These are phyloP conservation scores for Alethe castanea DNA, from an alignment of 2,113 vertebrate species.

Conservation along the genomic window DNA sequence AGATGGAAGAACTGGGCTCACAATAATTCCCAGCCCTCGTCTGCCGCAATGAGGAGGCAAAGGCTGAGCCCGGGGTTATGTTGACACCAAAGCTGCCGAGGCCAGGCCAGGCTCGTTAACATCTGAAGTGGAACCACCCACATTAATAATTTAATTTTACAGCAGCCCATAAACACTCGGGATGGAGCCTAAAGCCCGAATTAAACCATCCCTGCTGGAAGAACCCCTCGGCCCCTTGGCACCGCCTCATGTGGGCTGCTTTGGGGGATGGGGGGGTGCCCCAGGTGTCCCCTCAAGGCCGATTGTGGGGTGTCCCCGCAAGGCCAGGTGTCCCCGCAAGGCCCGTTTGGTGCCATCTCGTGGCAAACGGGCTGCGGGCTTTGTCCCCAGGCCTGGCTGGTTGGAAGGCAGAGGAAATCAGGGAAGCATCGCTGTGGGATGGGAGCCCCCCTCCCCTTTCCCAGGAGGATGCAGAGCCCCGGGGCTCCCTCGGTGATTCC, in stretches of 20 bases:
- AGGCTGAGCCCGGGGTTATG: not conserved
- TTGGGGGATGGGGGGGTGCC: accelerated
- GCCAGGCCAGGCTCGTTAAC: not conserved
- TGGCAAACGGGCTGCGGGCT: not conserved
- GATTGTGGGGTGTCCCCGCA: no score
- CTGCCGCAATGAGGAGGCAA: not conserved
- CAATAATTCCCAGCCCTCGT: no score
- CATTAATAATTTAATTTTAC: not conserved
- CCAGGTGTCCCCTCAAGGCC: no score
- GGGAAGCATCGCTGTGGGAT: accelerated
- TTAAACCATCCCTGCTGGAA: not conserved
- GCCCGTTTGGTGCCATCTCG: not conserved
- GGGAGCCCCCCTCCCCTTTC: accelerated
- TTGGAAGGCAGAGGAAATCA: not conserved
- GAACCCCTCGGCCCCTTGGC: not conserved
- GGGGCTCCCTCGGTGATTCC: not conserved
- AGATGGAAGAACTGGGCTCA: not conserved
- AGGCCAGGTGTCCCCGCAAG: not conserved
- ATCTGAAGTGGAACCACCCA: not conserved
- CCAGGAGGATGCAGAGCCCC: not conserved
- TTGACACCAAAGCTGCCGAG: not conserved
- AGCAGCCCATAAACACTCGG: not conserved
- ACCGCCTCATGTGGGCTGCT: accelerated
- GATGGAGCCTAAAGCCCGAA: not conserved
- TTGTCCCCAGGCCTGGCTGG: not conserved